These are phyloP conservation scores for Miltochrista miniata DNA, from an alignment of 2,888 invertebrate genomes.

Conservation along the genomic window DNA sequence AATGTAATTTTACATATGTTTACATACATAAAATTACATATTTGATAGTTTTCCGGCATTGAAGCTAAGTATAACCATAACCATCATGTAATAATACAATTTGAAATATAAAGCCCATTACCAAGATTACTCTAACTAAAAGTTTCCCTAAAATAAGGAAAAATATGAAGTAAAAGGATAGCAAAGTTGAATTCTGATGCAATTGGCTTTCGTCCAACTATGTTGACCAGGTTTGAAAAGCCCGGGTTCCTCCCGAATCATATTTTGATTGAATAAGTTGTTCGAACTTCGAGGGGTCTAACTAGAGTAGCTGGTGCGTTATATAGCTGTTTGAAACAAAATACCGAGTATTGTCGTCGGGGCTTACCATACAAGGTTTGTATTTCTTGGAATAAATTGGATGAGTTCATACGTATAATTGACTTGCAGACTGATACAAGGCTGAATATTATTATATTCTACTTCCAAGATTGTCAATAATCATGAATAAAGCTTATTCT, in stretches of 20 bases:
- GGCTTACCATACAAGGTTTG: slow-evolving; percentile 16
- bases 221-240: slow-evolving; percentile 13
- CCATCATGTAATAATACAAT: neutral
- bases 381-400: slow-evolving; percentile 17
- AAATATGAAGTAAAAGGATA: slow-evolving; percentile 27
- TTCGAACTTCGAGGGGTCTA: slow-evolving; percentile 12
- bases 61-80: no score
- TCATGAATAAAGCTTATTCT: no score
- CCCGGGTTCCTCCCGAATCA: slow-evolving; percentile 8
- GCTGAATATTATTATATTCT: slow-evolving; percentile 1
- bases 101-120: neutral
- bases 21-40: no score
- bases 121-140: slow-evolving; percentile 19
- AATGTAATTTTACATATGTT: no score
- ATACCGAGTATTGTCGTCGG: slow-evolving; percentile 24
- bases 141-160: slow-evolving; percentile 22
- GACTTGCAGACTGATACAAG: slow-evolving; percentile 2
- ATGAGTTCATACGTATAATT: slow-evolving; percentile 4
- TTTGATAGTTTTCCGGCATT: no score
- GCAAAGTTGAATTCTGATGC: slow-evolving; percentile 33
- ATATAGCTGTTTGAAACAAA: slow-evolving; percentile 22
- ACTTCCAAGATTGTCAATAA: neutral
- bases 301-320: slow-evolving; percentile 9
- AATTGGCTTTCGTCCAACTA: slow-evolving; percentile 32
- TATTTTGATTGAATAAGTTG: slow-evolving; percentile 3